A percentile compares a stretch with the other conserved stretches of the same genome.
These are phyloP conservation scores for Agapetus fuscipes DNA, from an alignment of 2,888 invertebrate species.

Conservation along the genomic window DNA sequence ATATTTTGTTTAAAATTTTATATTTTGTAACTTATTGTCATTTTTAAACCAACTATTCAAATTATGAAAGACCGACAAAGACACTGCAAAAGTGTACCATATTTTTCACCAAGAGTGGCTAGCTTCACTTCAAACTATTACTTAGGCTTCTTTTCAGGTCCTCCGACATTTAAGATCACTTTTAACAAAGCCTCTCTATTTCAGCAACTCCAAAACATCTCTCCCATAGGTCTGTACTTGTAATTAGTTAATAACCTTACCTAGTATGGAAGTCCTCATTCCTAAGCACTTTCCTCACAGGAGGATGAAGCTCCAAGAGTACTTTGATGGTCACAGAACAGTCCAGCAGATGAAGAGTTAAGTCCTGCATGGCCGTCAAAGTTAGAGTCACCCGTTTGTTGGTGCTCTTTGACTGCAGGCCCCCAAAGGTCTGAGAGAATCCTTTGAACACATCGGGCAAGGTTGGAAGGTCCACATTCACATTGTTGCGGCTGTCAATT, in stretches of 20 bases:
- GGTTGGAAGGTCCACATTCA: conserved; percentile 34
- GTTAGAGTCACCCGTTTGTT: conserved; percentile 32
- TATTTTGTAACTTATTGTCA: too few species aligned
- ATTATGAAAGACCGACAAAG: too few species aligned
- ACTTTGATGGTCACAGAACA: conserved; percentile 56
- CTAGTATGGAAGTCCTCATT: conserved; percentile 48
- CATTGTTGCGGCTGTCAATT: conserved; percentile 42
- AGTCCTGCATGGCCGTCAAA: conserved; percentile 48
- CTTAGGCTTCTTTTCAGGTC: too few species aligned
- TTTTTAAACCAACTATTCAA: too few species aligned
- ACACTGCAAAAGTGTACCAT: too few species aligned
- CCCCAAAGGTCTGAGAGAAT: conserved; percentile 34
- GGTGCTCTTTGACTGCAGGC: conserved; percentile 22
- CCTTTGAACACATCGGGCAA: conserved; percentile 41
- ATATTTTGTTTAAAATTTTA: too few species aligned
- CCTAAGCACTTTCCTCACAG: conserved; percentile 43
- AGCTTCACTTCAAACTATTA: too few species aligned
- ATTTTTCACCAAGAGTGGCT: too few species aligned
- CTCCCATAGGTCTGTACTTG: too few species aligned
- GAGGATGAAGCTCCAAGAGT: conserved; percentile 58
- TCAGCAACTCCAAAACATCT: too few species aligned
- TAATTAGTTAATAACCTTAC: conserved; percentile 30
- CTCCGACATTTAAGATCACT: too few species aligned
- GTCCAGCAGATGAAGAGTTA: conserved; percentile 60
- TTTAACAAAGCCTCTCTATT: too few species aligned